Percentiles rank a stretch among this genome's conserved stretches.
Conservation (phyloP, 2,888 invertebrate species). For the Dolichomitus sp. region DNA sequence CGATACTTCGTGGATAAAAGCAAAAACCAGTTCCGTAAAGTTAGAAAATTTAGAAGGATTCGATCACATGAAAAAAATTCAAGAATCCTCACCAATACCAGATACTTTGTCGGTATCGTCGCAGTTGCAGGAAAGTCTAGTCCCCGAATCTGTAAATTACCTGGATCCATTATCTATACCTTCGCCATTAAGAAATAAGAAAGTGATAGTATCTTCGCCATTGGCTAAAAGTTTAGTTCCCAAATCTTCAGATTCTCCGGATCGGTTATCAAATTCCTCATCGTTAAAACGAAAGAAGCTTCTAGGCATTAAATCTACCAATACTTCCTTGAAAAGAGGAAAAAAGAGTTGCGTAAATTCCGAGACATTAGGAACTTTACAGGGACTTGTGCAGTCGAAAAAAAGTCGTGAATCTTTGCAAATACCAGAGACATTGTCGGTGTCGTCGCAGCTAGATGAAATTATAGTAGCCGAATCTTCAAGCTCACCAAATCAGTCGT, state of each 20-base stretch:
- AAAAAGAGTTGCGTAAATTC: no score
- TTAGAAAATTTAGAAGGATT: background rate
- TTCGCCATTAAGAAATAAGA: background rate
- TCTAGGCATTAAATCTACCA: no score
- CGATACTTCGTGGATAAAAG: background rate
- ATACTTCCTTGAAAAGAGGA: no score
- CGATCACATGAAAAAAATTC: background rate
- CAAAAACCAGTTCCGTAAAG: background rate
- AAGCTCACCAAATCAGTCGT: background rate
- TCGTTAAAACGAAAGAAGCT: no score
- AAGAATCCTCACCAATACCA: background rate
- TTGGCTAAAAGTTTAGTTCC: no score
- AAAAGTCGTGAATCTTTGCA: background rate
- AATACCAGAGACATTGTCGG: background rate
- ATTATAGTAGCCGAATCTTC: background rate
- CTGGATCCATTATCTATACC: background rate
- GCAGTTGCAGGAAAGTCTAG: constrained; percentile 30
- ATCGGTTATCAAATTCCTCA: no score
- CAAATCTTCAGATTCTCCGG: no score
- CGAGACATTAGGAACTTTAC: background rate
- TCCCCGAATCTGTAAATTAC: background rate
- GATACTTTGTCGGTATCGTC: constrained; percentile 3
- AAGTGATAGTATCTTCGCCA: no score
- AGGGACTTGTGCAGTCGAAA: background rate
- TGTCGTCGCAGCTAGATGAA: background rate